Evolutionary conservation across 2,888 invertebrate species (phyloP).

Genomic region (Andrena camellia): DNA sequence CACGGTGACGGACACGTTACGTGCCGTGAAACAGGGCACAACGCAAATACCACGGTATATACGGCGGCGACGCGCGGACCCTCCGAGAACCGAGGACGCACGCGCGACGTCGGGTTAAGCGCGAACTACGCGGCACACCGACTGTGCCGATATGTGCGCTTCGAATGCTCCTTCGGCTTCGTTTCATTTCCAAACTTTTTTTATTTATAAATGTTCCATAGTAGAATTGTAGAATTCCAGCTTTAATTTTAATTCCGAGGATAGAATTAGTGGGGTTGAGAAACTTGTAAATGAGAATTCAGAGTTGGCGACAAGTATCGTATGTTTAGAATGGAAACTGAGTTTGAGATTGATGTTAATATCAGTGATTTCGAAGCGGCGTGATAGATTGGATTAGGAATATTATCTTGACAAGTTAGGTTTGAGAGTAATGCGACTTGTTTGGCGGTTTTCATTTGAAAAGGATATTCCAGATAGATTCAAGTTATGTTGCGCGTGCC

Average conservation of each 20-base stretch:
- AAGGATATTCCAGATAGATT: neutral
- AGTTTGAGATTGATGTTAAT: too few species aligned
- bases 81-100: constrained; percentile 32
- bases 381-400: too few species aligned
- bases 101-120: constrained; percentile 26
- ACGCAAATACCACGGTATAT: constrained; percentile 47
- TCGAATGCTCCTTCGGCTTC: neutral
- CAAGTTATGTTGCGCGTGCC: neutral
- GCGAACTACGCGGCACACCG: constrained; percentile 32
- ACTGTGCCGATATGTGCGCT: neutral
- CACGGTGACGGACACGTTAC: constrained; percentile 44
- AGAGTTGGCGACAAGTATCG: too few species aligned
- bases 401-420: too few species aligned
- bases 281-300: too few species aligned
- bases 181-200: neutral
- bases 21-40: constrained; percentile 44
- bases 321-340: too few species aligned
- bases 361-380: too few species aligned
- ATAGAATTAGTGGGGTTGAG: too few species aligned
- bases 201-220: neutral
- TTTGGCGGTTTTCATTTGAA: neutral
- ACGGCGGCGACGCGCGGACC: constrained; percentile 52
- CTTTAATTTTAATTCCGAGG: too few species aligned
- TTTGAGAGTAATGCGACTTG: neutral
- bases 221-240: too few species aligned